These are phyloP conservation scores for Ptychadena robeensis DNA, from an alignment of 2,797 vertebrate genomes.

Conservation along the genomic window DNA sequence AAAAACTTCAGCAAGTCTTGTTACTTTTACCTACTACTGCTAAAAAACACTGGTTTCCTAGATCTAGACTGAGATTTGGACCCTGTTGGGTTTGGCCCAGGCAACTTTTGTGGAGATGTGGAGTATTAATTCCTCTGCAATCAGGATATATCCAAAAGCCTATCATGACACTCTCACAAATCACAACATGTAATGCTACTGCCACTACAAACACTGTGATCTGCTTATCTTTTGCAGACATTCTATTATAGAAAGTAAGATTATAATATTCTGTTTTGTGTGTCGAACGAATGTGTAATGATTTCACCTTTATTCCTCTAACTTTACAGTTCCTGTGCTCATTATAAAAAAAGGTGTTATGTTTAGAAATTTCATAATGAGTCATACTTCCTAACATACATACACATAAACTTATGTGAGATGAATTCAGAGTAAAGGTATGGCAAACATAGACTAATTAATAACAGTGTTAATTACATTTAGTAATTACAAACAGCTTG, in stretches of 20 bases:
- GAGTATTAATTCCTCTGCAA: background rate
- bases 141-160: background rate
- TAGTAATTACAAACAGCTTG: background rate
- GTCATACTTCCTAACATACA: background rate
- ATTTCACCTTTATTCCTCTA: background rate
- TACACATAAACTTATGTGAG: background rate
- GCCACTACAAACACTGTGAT: background rate
- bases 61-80: background rate
- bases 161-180: too few relatives aligned
- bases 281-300: background rate
- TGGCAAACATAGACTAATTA: background rate
- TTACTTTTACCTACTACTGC: too few relatives aligned
- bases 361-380: constrained; percentile 7
- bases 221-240: background rate
- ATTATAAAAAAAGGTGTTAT: background rate
- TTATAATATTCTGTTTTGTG: background rate
- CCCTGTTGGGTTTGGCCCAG: background rate
- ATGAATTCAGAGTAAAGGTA: background rate
- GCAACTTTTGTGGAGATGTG: too few relatives aligned
- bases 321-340: background rate
- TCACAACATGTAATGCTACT: too few relatives aligned
- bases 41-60: too few relatives aligned
- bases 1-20: too few relatives aligned
- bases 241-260: background rate
- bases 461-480: background rate